phyloP scores from a whole-genome alignment of 2,113 vertebrate genomes.

The Indri indri region DNA sequence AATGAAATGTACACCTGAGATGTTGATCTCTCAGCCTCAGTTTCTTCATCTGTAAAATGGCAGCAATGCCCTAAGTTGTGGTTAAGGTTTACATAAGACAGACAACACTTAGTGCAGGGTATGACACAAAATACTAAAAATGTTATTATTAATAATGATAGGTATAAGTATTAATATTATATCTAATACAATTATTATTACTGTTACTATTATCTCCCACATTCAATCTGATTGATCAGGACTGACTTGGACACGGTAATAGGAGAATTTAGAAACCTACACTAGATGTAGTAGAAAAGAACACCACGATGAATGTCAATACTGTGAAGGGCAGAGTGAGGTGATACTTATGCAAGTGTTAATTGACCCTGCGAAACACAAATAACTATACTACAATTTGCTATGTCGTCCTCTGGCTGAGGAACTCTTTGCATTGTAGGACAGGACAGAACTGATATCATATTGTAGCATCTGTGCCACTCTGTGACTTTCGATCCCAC shows the following conservation, averaged over 20 bases:
- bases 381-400: not conserved
- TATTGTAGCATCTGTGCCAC: not conserved
- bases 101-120: accelerated
- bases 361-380: not conserved
- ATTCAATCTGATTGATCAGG: not conserved
- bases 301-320: not conserved
- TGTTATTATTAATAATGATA: not conserved
- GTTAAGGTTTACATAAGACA: not conserved
- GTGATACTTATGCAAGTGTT: not conserved
- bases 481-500: not conserved
- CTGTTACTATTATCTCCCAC: not conserved
- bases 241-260: not conserved
- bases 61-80: not conserved
- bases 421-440: not conserved
- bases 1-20: not conserved
- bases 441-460: not conserved
- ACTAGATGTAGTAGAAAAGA: not conserved
- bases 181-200: not conserved
- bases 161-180: not conserved
- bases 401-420: not conserved
- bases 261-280: not conserved
- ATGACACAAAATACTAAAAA: not conserved
- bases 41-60: not conserved
- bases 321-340: not conserved
- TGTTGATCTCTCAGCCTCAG: not conserved